Percentiles rank a stretch among this genome's conserved stretches.
Evolutionary conservation across 1,140 invertebrate species (phyloP).

Genomic region (Drosophila trapezifrons): DNA sequence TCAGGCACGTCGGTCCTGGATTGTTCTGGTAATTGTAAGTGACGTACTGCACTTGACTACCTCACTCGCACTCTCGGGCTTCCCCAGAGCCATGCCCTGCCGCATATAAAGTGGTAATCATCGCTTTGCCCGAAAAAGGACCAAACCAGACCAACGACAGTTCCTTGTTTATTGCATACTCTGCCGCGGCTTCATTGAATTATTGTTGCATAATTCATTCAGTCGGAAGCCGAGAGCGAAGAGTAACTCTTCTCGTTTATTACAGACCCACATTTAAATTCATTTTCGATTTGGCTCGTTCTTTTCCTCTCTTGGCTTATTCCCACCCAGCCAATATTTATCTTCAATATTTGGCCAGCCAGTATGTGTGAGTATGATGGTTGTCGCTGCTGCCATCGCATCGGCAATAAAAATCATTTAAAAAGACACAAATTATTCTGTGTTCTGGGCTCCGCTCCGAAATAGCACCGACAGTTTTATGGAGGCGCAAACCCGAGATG

Average conservation of each 20-base stretch:
- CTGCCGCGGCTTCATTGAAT: constrained; percentile 57
- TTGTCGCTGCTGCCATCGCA: constrained; percentile 58
- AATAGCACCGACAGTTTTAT: constrained; percentile 67
- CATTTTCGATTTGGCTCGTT: constrained; percentile 71
- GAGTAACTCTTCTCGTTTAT: constrained; percentile 65
- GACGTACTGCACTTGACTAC: constrained; percentile 64
- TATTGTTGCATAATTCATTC: constrained; percentile 78
- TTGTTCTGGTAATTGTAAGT: constrained; percentile 69
- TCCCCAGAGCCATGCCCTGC: constrained; percentile 37
- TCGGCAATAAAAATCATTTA: constrained; percentile 78
- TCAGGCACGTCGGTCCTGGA: constrained; percentile 64
- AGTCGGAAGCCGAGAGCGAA: constrained; percentile 15
- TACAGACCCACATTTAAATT: constrained; percentile 77
- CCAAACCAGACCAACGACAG: constrained; percentile 36
- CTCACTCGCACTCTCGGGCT: not conserved
- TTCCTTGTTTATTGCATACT: constrained; percentile 48
- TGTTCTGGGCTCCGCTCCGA: constrained; percentile 25
- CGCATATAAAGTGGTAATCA: constrained; percentile 73
- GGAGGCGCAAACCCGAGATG: constrained; percentile 20
- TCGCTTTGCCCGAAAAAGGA: constrained; percentile 12
- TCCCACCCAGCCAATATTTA: constrained; percentile 59
- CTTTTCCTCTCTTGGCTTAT: constrained; percentile 26
- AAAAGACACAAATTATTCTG: constrained; percentile 76
- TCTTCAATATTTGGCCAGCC: constrained; percentile 57
- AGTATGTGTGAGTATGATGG: constrained; percentile 26